Base-by-base conservation (phyloP, 2,888 invertebrate genomes). In the Hydropsyche betteni region DNA sequence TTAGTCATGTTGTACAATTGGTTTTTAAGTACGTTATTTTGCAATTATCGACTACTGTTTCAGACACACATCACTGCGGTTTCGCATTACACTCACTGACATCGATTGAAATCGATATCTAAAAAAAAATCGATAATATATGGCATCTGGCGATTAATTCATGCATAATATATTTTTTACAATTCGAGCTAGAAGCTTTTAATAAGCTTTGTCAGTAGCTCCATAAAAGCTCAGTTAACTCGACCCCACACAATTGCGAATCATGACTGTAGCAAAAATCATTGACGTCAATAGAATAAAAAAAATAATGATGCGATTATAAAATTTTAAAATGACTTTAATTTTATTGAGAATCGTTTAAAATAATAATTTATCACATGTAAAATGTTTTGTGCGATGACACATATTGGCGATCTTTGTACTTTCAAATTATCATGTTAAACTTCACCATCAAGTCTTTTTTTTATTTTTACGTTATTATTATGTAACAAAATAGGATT, bases 1-100 rank as follows among this genome's bases (percentile, higher is more conserved):
- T 64, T 64, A 64, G 64, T 64, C 64, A 64, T 64, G 64, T 64
- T 64, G 36, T 64, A 36, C 64, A 36, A 64, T 64, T 36, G 64
- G 36, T 64, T 64, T 64, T 64, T 34, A 8, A 36, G 8, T 8
- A 36, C 34, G 12, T 44, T 34, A 34, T 64, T 64, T 64, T 34
- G 34, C 36, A 64, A 64, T 36, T 12, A 36, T 44, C 36, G 64
- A 64, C 64, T 64, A 64, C 64, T 36, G 64, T 64, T 64, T 64
- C 64, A 64, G 64, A 10, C 34, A 34, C 64, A 34, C 36, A 64
- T 34, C 24, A 64, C 36, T 24, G n/a, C 36, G 34, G 36, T 64
- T 64, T 64, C 64, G 12, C 34, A 24, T 64, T 64, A 64, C 44
- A 10, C 44, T 44, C 44, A 44, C 64, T 34, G 64, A 36, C 64